Evolutionary conservation across 2,888 invertebrate species (phyloP).

Genomic region (Escarpia spicata): DNA sequence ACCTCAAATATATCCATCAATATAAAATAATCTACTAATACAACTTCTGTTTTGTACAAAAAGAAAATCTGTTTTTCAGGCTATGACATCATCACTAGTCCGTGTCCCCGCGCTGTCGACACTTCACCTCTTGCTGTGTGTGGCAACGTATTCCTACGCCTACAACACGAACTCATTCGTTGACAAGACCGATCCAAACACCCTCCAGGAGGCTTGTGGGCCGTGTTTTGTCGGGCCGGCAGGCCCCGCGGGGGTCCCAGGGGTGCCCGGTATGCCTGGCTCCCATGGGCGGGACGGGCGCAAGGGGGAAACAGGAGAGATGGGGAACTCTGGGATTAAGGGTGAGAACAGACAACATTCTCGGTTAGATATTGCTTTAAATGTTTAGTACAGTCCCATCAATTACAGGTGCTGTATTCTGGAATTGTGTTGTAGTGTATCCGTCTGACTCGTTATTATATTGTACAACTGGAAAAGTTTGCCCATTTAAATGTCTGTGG

Average conservation of each 20-base stretch:
- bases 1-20: too few relatives aligned
- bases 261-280: conserved; percentile 53
- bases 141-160: neutral
- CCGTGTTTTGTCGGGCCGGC: conserved; percentile 49
- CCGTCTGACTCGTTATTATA: too few relatives aligned
- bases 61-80: neutral
- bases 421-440: too few relatives aligned
- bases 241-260: conserved; percentile 56
- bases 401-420: too few relatives aligned
- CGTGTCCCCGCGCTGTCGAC: neutral
- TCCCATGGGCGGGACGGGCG: conserved; percentile 50
- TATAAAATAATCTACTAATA: too few relatives aligned
- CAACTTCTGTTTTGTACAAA: neutral
- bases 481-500: too few relatives aligned
- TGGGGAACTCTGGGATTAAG: conserved; percentile 26
- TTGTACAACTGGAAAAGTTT: too few relatives aligned
- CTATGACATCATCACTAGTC: neutral
- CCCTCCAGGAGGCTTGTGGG: conserved; percentile 28
- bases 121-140: neutral
- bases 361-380: neutral
- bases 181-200: neutral
- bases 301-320: conserved; percentile 57
- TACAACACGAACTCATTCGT: neutral
- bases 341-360: neutral
- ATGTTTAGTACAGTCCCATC: too few relatives aligned